phyloP scores from a whole-genome alignment of 2,113 vertebrate species.

The Protobothrops flavoviridis region DNA sequence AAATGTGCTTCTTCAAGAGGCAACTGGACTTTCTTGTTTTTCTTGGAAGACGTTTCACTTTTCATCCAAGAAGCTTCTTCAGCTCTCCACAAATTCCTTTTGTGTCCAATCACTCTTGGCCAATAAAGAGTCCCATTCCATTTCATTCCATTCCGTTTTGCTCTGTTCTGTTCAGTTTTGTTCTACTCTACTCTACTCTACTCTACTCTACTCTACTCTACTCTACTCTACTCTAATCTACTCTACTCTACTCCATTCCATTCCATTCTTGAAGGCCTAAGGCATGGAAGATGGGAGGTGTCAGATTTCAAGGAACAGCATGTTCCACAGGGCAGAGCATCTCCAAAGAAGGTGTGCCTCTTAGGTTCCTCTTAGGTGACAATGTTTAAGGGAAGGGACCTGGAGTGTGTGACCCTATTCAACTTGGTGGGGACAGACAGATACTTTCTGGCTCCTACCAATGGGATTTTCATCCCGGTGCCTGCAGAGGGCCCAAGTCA shows the following conservation, averaged over 20 bases:
- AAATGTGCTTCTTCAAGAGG: too few relatives aligned
- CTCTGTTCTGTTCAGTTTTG: too few relatives aligned
- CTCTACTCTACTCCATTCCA: too few relatives aligned
- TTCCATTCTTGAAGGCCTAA: background rate
- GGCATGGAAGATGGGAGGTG: background rate
- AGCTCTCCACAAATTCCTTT: too few relatives aligned
- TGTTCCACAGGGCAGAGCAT: background rate
- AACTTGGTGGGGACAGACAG: background rate
- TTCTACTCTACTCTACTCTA: too few relatives aligned
- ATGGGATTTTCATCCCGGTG: background rate
- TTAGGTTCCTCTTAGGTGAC: background rate
- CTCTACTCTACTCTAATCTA: rapidly evolving
- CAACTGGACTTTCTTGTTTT: too few relatives aligned
- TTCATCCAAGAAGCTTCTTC: too few relatives aligned
- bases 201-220: background rate
- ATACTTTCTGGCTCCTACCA: background rate
- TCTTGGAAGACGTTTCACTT: too few relatives aligned
- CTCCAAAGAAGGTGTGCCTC: background rate
- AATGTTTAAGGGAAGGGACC: background rate
- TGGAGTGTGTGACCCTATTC: background rate
- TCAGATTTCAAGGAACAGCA: background rate
- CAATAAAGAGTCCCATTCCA: too few relatives aligned
- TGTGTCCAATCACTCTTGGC: too few relatives aligned
- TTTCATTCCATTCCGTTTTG: too few relatives aligned
- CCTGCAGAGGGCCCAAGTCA: conserved; percentile 11